Evolutionary conservation across 2,888 invertebrate genomes (phyloP), one percentile per base, ranked within the genome.

Genomic region (Macrophya alboannulata): DNA sequence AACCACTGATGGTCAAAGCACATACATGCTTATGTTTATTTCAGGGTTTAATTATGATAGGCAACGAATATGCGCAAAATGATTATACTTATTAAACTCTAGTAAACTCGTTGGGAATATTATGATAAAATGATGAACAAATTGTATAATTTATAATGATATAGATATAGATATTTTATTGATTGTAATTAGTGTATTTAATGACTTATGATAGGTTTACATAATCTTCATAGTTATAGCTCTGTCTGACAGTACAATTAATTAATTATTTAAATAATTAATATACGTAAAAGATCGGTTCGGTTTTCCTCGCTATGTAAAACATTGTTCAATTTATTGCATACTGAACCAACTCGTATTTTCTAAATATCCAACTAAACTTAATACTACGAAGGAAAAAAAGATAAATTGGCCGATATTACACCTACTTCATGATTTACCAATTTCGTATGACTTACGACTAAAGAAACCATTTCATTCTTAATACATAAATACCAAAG

Each of bases 131-230:
- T 45, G 45, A 10, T 55, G 31, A 51, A 37, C n/a, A 9, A 37
- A 77, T 31, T 0, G 31, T 77, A 77, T n/a, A n/a, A 40, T 45
- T 45, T 45, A 45, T 17, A 48, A 12, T 51, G 17, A 40, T 72
- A 72, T 74, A 45, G 74, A 45, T 74, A 62, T 81, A 62, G 21
- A 62, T 81, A 81, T 62, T 81, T 81, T 81, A 81, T 81, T 81
- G 59, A 81, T 62, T 62, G 62, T 15, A 81, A 81, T 81, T 81
- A 81, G 25, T 62, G 43, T 81, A 62, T 37, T 62, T 40, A 21
- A 59, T 81, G n/a, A 62, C 43, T 81, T 62, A 81, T 81, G 40
- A 21, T 81, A 81, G 43, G 59, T 81, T 59, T 59, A 81, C 40
- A 81, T 62, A 21, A 12, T 81, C 21, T 81, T 31, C 25, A 59